Evolutionary conservation across 64 coral and sea anemone genomes (phyloP), one percentile per base, ranked within the genome.

Genomic region (Montipora capricornis): DNA sequence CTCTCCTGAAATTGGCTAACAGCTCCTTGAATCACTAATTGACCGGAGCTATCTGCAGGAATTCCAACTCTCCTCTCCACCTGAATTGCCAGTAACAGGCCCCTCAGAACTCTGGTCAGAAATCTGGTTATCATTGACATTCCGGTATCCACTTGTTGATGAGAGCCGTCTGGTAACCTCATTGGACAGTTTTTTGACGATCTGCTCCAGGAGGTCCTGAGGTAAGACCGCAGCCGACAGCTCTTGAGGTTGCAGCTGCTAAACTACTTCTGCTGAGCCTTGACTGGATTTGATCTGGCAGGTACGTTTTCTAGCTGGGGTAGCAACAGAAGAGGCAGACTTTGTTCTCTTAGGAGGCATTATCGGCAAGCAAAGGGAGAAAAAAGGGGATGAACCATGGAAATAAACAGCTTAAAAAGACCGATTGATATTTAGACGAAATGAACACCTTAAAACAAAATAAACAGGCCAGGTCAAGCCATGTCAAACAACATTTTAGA

Each of bases 1-100:
- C 71, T 74, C n/a, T 74, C 71, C 71, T 74, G 71, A 74, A 20
- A 74, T 74, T 74, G 71, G 71, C 71, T 74, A 22, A 74, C 71
- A 74, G 71, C 6, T 74, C 71, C 71, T 20, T 74, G n/a, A 6
- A 29, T 74, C 19, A 74, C 4, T 74, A 24, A 74, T 74, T 74
- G n/a, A 74, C 71, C n/a, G 7, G 20, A 24, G 8, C 20, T 74
- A 74, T 74, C 71, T 5, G 2, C 20, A 74, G 71, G 20, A 74
- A 37, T 74, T 74, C 71, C 20, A 26, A 26, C 26, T 26, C 26
- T 26, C 26, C 26, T 26, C 26, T 26, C 26, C 26, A 26, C 26
- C 26, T 26, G 26, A 26, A 26, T 26, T 26, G 26, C 26, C 6
- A 74, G 71, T 74, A 74, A 74, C 71, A 5, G 22, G 71, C 71